Conservation (phyloP, 2,888 invertebrate genomes). For the Meghimatium bilineatum region DNA sequence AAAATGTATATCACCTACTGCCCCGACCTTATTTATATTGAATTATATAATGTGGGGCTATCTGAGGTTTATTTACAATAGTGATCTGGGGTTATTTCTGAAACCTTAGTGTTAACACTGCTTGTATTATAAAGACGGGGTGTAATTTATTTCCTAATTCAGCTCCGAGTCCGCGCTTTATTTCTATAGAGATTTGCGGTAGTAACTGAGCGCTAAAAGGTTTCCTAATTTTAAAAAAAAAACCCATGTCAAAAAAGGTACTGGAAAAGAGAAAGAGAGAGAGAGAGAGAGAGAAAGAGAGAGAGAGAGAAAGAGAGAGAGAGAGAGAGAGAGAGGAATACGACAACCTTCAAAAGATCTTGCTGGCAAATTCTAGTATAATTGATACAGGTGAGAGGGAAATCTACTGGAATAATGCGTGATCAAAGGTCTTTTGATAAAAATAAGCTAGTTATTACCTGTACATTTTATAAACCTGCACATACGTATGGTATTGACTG, state of each 20-base stretch:
- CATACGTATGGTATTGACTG: too few relatives aligned
- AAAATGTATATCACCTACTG: too few relatives aligned
- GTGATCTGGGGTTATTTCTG: too few relatives aligned
- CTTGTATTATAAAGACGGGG: too few relatives aligned
- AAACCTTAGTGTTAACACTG: too few relatives aligned
- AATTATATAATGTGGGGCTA: too few relatives aligned
- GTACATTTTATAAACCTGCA: background rate
- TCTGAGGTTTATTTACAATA: too few relatives aligned
- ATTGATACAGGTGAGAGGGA: background rate
- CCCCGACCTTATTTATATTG: too few relatives aligned
- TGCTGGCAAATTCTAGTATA: background rate
- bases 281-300: too few relatives aligned
- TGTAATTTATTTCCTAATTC: too few relatives aligned
- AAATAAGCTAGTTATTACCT: background rate
- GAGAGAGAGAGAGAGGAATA: background rate
- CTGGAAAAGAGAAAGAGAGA: too few relatives aligned
- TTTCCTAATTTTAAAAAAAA: background rate
- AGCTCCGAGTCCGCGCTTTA: background rate
- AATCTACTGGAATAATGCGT: background rate
- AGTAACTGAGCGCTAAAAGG: background rate
- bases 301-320: background rate
- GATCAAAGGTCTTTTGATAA: constrained; percentile 15
- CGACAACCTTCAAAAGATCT: background rate
- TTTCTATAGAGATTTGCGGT: background rate
- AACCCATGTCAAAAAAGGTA: too few relatives aligned